Conservation (phyloP, 2,113 vertebrate species). For the Leuciscus idus region DNA sequence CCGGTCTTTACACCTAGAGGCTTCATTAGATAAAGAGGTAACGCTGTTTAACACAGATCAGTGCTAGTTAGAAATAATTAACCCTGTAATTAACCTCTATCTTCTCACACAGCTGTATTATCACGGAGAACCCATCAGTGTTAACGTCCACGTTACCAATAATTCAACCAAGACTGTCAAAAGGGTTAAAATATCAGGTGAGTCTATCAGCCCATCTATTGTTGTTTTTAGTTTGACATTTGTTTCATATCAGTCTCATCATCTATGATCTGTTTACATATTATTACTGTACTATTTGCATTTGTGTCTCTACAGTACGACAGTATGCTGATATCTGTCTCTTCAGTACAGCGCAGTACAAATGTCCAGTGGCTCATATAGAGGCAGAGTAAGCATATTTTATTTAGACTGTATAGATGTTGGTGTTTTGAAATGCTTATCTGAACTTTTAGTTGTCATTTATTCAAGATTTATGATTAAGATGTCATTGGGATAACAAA, state of each 20-base stretch:
- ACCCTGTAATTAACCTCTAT: background rate
- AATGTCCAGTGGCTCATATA: constrained; percentile 88
- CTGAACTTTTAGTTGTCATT: background rate
- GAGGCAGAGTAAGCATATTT: constrained; percentile 85
- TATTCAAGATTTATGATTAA: background rate
- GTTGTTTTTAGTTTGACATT: background rate
- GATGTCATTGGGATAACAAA: background rate
- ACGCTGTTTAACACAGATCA: background rate
- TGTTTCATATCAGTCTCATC: background rate
- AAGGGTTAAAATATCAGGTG: constrained; percentile 89
- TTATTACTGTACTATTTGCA: background rate
- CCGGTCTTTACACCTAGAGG: constrained; percentile 87
- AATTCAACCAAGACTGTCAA: constrained; percentile 92
- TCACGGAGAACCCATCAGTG: constrained; percentile 85
- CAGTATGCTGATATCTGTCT: constrained; percentile 94
- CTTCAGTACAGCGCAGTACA: constrained; percentile 93
- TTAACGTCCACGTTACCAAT: constrained; percentile 93
- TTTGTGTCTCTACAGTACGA: constrained; percentile 77
- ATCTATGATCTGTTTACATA: background rate
- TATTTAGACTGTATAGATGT: background rate
- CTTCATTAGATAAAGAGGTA: constrained; percentile 91
- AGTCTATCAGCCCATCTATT: background rate
- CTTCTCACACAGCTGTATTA: constrained; percentile 81
- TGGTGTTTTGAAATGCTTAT: background rate
- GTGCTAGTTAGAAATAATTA: background rate